Percentiles rank a stretch among this genome's conserved stretches.
These are phyloP conservation scores for Limenitis arthemis DNA, from an alignment of 2,888 invertebrate genomes.

Conservation along the genomic window DNA sequence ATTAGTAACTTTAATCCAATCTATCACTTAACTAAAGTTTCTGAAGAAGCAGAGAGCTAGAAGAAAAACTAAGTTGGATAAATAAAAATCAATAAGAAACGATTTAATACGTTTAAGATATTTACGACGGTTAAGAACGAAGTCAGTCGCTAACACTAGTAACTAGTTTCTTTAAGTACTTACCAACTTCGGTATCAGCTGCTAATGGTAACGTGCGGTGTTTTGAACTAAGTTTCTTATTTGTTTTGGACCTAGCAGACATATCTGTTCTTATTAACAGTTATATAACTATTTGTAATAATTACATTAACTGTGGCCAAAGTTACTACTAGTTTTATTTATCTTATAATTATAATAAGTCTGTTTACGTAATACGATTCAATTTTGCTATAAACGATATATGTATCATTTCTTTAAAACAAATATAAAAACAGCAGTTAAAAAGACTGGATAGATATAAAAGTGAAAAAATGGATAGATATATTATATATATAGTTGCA, in stretches of 20 bases:
- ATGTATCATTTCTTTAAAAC: no score
- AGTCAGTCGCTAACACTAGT: background rate
- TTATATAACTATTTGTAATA: no score
- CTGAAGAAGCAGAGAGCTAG: background rate
- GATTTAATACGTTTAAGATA: background rate
- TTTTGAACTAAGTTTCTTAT: slow-evolving; percentile 3
- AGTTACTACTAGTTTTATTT: no score
- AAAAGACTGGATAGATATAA: no score
- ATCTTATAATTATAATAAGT: background rate
- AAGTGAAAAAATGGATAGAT: no score
- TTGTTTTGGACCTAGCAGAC: slow-evolving; percentile 4
- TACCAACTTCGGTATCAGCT: background rate
- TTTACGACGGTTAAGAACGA: background rate
- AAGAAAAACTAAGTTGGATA: background rate
- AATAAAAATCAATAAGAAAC: background rate
- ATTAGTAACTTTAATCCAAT: background rate
- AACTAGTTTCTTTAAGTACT: slow-evolving; percentile 9
- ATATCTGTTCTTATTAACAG: background rate
- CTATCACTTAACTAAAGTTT: background rate
- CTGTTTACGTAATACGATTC: background rate
- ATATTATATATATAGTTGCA: no score
- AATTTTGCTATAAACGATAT: background rate
- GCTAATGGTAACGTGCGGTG: slow-evolving; percentile 3
- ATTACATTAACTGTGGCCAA: no score
- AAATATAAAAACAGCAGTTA: no score